These are phyloP conservation scores for Maconellicoccus hirsutus DNA, from an alignment of 1,140 invertebrate genomes.

Conservation along the genomic window DNA sequence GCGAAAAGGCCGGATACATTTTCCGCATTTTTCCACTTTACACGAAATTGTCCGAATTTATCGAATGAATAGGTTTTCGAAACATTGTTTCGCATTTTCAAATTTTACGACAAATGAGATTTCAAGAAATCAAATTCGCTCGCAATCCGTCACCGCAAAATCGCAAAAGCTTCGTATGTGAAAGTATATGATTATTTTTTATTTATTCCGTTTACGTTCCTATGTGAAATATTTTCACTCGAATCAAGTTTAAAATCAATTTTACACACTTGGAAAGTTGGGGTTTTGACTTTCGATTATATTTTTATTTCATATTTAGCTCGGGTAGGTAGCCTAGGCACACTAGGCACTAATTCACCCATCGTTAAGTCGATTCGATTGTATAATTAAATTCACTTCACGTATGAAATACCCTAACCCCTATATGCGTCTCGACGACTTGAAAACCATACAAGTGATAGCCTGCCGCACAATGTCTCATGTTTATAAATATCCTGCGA, in stretches of 20 bases:
- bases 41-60: too few relatives aligned
- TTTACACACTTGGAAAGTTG: neutral
- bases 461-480: neutral
- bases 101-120: too few relatives aligned
- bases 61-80: too few relatives aligned
- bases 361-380: neutral
- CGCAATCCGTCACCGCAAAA: too few relatives aligned
- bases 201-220: neutral
- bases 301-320: neutral
- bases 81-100: too few relatives aligned
- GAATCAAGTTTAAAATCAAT: slow-evolving; percentile 1
- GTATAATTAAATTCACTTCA: neutral
- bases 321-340: too few relatives aligned
- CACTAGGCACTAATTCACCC: neutral
- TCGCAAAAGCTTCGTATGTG: too few relatives aligned
- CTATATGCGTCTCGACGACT: neutral
- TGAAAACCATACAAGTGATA: neutral
- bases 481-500: neutral
- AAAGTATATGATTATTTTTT: too few relatives aligned
- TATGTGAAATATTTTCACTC: neutral
- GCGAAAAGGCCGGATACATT: too few relatives aligned
- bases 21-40: too few relatives aligned
- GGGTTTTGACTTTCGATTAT: neutral
- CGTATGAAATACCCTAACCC: neutral
- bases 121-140: too few relatives aligned